Conservation (phyloP, 2,797 vertebrate species). For the Rhadinocentrus ornatus region DNA sequence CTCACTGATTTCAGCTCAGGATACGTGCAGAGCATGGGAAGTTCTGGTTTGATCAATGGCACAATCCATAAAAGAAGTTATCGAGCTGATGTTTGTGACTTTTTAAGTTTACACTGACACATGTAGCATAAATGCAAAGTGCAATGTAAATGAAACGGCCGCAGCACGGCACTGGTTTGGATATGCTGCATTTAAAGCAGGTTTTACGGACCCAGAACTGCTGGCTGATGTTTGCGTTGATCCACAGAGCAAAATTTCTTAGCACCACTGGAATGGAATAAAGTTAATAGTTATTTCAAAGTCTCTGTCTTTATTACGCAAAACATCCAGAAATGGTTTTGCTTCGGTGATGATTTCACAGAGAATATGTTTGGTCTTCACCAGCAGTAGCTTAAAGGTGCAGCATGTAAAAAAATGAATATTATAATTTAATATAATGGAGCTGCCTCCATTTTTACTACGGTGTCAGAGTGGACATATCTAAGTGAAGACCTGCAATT, state of each 20-base stretch:
- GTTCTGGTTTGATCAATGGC: background rate
- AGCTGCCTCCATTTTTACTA: no score
- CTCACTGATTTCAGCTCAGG: background rate
- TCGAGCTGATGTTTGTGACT: no score
- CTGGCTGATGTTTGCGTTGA: constrained; percentile 43
- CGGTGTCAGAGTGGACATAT: no score
- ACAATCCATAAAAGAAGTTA: constrained; percentile 2
- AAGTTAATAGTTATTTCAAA: constrained; percentile 37
- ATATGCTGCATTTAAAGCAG: constrained; percentile 52
- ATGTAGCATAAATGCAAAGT: constrained; percentile 46
- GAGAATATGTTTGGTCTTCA: no score
- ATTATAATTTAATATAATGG: no score
- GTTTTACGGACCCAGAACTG: constrained; percentile 31
- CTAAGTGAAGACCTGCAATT: no score
- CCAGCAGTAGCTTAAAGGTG: no score
- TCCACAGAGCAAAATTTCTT: constrained; percentile 49
- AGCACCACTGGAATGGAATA: constrained; percentile 45
- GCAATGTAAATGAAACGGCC: constrained; percentile 11
- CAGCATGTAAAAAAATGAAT: no score
- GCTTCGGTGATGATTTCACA: no score
- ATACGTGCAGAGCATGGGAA: background rate
- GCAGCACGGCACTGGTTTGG: constrained; percentile 22
- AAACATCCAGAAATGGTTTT: background rate
- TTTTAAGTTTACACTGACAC: constrained; percentile 24
- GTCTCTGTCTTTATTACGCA: background rate